Evolutionary conservation across 1,140 invertebrate species (phyloP).

Genomic region (Zaprionus nigranus): DNA sequence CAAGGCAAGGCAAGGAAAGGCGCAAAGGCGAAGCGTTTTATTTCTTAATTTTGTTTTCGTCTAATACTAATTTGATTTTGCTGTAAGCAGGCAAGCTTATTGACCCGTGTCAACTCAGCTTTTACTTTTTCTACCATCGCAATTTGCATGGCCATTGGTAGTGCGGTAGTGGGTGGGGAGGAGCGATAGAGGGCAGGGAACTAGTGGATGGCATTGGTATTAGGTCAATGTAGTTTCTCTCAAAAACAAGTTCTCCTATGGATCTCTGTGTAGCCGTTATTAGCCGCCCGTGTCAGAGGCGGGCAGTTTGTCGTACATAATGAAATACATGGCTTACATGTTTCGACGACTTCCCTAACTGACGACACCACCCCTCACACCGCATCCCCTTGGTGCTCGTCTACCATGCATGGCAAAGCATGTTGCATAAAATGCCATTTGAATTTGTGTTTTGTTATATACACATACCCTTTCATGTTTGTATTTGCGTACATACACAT

Average conservation of each 20-base stretch:
- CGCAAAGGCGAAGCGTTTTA: conserved; percentile 56
- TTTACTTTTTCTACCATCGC: conserved; percentile 41
- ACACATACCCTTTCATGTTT: background rate
- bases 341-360: conserved; percentile 39
- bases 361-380: background rate
- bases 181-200: background rate
- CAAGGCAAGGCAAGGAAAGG: background rate
- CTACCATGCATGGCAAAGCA: conserved; percentile 22
- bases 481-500: background rate
- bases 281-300: conserved; percentile 78
- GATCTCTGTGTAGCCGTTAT: conserved; percentile 57
- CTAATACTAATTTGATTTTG: conserved; percentile 79
- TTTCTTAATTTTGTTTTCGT: conserved; percentile 79
- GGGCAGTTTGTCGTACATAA: conserved; percentile 80
- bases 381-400: background rate
- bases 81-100: conserved; percentile 67
- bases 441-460: conserved; percentile 70
- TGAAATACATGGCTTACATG: conserved; percentile 80
- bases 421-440: conserved; percentile 72
- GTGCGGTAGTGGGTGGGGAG: background rate
- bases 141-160: conserved; percentile 62
- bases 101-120: conserved; percentile 63
- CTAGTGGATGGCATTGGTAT: conserved; percentile 13
- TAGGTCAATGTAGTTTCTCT: conserved; percentile 39
- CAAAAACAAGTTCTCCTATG: conserved; percentile 27